Conservation (phyloP, 2,888 invertebrate genomes). For the Agonopterix alstromeriana region DNA sequence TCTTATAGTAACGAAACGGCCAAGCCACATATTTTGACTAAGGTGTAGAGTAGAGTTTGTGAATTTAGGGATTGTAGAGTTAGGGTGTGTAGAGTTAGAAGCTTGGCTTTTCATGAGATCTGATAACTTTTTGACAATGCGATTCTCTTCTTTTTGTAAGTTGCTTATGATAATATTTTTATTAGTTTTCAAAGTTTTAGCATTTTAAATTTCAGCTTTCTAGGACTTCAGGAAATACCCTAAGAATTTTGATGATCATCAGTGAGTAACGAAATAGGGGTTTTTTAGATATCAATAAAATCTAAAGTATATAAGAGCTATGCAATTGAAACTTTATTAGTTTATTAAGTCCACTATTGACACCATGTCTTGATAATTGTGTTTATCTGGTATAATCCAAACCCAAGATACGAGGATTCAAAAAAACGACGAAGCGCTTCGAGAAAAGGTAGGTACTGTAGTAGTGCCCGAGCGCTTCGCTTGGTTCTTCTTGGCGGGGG, state of each 20-base stretch:
- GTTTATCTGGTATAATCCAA: neutral
- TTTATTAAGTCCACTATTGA: neutral
- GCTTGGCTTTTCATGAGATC: no score
- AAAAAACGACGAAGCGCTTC: neutral
- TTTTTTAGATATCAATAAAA: no score
- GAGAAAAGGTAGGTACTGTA: neutral
- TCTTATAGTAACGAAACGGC: no score
- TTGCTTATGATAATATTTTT: neutral
- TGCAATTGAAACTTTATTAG: neutral
- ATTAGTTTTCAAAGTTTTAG: neutral
- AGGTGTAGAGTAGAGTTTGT: no score
- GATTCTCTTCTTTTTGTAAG: no score
- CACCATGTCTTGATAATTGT: neutral
- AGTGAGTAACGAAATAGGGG: no score
- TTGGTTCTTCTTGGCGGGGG: no score
- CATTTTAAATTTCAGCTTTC: neutral
- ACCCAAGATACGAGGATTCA: neutral
- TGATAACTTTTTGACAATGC: neutral
- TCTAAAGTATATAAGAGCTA: neutral
- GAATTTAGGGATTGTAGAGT: neutral
- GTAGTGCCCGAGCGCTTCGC: neutral
- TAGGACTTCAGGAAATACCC: no score
- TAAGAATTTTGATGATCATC: no score
- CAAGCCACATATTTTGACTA: neutral
- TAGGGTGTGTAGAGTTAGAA: neutral